Base-by-base conservation (phyloP, 2,113 vertebrate genomes). In the Cyrtonyx montezumae region DNA sequence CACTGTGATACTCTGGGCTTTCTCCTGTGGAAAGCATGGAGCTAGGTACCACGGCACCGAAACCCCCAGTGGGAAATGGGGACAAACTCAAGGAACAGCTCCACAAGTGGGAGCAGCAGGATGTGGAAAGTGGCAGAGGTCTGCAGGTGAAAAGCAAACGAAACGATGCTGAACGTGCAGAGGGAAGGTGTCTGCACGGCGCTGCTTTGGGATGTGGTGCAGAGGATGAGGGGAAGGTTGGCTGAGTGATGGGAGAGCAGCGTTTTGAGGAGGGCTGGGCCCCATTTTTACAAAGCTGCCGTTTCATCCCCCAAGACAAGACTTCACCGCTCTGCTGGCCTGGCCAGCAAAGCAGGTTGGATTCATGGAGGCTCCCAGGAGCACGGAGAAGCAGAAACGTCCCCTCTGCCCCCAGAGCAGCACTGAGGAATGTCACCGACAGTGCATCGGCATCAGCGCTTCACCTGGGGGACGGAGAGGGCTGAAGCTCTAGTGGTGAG, bases 171-270 rank as follows among this genome's bases (percentile, higher is more conserved):
- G 84, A 92, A 48, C 61, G 40, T 83, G 51, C 84, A 20, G 45
- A 11, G 13, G 48, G 25, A 32, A 26, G 1, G 1, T 42, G 65
- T 71, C 59, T 15, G 15, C 3, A 3, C 18, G n/a, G n/a, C 19
- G 11, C 43, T 43, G 17, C 55, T n/a, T 20, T 3, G 6, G 2
- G 3, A 6, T 25, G 34, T 0, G 1, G 5, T 12, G 2, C 58
- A 58, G 1, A 25, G 25, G 51, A 8, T n/a, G 1, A 12, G 36
- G 26, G 34, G 7, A 23, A 61, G 7, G 8, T 5, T 11, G n/a
- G 20, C n/a, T 15, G 3, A 13, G 37, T 3, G 12, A 19, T 0
- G 8, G 36, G 11, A 63, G 8, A 65, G 30, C 25, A 58, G 9
- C 0, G 5, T 18, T 46, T 28, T 3, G 10, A 40, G n/a, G 28